Percentiles rank a stretch among this genome's conserved stretches.
phyloP scores from a whole-genome alignment of 2,797 vertebrate species.

The Myiothlypis coronata region DNA sequence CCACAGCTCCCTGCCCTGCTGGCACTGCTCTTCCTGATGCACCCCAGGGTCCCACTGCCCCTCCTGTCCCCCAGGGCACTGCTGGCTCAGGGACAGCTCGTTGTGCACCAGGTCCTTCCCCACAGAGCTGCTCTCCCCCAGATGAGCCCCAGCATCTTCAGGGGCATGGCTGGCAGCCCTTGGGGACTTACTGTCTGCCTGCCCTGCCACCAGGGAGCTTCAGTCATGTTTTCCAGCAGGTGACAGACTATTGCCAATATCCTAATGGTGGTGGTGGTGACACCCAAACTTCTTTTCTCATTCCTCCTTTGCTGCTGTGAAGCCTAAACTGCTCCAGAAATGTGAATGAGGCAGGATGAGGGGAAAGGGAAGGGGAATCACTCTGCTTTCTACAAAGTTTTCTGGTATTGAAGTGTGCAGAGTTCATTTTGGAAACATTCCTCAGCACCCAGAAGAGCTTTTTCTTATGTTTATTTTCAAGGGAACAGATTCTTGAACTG shows the following conservation, averaged over 20 bases:
- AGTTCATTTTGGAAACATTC: background rate
- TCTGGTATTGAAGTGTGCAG: background rate
- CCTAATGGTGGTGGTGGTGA: background rate
- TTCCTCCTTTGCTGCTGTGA: background rate
- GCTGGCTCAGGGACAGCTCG: background rate
- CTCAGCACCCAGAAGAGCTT: background rate
- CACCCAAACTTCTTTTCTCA: background rate
- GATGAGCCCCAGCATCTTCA: background rate
- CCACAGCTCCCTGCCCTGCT: background rate
- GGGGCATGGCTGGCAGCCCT: background rate
- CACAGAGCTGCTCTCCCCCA: background rate
- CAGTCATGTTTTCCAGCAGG: background rate
- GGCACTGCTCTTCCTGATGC: too few species aligned
- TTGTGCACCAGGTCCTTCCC: background rate
- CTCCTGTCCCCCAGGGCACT: background rate
- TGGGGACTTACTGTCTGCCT: background rate
- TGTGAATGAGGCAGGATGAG: background rate
- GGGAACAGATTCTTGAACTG: background rate
- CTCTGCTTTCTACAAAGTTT: background rate
- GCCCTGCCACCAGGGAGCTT: background rate
- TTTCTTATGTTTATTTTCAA: background rate
- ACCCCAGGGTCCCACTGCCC: too few species aligned
- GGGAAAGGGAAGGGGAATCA: background rate
- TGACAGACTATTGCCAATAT: background rate
- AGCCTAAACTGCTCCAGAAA: background rate